Evolutionary conservation across 2,888 invertebrate species (phyloP), one percentile per base, ranked within the genome.

Genomic region (Lasioglossum lativentre): DNA sequence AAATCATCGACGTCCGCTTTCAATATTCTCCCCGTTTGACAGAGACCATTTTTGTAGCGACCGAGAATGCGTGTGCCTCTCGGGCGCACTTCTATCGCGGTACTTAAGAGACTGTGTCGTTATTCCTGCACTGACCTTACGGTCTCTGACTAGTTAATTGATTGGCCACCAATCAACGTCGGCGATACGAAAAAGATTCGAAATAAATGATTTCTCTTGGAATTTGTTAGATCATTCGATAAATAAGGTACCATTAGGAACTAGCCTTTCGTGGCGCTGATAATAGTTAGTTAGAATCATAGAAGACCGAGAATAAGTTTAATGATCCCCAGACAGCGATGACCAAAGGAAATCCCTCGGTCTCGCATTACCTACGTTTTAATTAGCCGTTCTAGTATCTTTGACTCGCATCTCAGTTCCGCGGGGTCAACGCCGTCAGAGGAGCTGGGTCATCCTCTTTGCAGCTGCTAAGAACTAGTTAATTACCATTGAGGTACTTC

Each of bases 311-410:
- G 66, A 66, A 68, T 68, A n/a, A 34, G 52, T 68, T 52, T 47
- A 68, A 76, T 45, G 47, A 76, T 68, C n/a, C 38, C 16, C 45
- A n/a, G 68, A 66, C 56, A 56, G 4, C 19, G 80, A 82, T n/a
- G 66, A 16, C 30, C 34, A 38, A 34, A 63, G 68, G 75, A 47
- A 68, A 76, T 79, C 27, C n/a, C 5, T 16, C 3, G 47, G 16
- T 75, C 78, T 14, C 56, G 78, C 82, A 75, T 78, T 86, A 79
- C 72, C 45, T 59, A 72, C 78, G 87, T 87, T 87, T 89, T 89
- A 89, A 89, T 89, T 89, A 87, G 72, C 79, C 77, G 77, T 47
- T 40, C 76, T 63, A 81, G 45, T 85, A 86, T 89, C 89, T 78
- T 40, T 38, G 63, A 66, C 30, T 78, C 73, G 63, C 74, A 88